A percentile compares a stretch with the other conserved stretches of the same genome.
Conservation (phyloP, 23 tunicate species). For the Ciona savignyi region DNA sequence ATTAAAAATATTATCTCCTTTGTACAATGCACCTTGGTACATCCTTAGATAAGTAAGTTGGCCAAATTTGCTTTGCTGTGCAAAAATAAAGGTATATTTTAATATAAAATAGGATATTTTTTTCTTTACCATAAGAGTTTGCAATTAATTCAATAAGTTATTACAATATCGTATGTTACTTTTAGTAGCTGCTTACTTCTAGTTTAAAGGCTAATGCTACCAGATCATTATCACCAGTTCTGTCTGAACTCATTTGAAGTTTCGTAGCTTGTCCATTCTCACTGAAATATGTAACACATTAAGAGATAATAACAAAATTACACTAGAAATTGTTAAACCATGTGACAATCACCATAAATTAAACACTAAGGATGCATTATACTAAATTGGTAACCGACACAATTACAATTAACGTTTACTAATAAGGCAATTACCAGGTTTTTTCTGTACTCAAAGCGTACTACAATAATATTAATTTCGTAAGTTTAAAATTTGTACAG, state of each 20-base stretch:
- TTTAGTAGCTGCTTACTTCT: slow-evolving; percentile 27
- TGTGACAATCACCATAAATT: background rate
- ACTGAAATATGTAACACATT: too few species aligned
- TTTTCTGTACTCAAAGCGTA: too few species aligned
- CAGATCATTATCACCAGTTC: slow-evolving; percentile 23
- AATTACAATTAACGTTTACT: too few species aligned
- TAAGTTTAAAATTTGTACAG: too few species aligned
- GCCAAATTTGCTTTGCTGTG: slow-evolving; percentile 88
- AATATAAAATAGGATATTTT: background rate
- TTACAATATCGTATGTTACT: too few species aligned
- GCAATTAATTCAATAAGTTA: too few species aligned
- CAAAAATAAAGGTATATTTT: background rate
- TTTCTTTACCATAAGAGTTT: too few species aligned
- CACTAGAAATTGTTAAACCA: too few species aligned
- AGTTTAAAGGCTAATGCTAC: slow-evolving; percentile 89
- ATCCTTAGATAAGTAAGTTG: slow-evolving; percentile 79
- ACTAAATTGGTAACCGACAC: too few species aligned
- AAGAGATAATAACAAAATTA: too few species aligned
- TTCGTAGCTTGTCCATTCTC: slow-evolving; percentile 21
- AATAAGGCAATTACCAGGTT: too few species aligned
- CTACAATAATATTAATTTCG: too few species aligned
- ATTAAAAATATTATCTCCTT: slow-evolving; percentile 59
- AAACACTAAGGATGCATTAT: background rate
- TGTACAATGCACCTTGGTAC: slow-evolving; percentile 67
- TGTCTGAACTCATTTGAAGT: slow-evolving; percentile 45